Evolutionary conservation across 2,113 vertebrate species (phyloP).

Genomic region (Tiliqua scincoides): DNA sequence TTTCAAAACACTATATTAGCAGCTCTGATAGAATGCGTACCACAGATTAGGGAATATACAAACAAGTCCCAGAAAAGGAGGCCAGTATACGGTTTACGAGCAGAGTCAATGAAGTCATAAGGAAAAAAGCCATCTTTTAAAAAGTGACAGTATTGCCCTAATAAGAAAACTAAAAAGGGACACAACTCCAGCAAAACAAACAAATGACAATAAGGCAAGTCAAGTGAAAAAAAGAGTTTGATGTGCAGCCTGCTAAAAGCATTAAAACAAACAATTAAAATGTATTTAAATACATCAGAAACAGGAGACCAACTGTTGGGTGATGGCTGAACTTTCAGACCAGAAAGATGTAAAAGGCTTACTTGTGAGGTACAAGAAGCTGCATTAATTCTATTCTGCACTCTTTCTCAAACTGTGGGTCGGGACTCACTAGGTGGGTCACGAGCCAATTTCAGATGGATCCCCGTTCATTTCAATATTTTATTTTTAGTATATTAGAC

Average conservation of each 20-base stretch:
- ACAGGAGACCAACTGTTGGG: not conserved
- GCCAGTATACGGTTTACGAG: not conserved
- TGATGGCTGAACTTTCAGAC: not conserved
- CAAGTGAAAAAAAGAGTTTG: not conserved
- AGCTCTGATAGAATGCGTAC: not conserved
- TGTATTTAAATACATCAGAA: not conserved
- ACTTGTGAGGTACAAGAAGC: not conserved
- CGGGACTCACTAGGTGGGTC: too few species aligned
- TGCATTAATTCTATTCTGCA: not conserved
- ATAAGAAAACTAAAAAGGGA: not conserved
- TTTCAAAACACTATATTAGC: not conserved
- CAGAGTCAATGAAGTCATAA: not conserved
- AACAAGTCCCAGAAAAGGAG: not conserved
- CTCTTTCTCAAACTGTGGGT: too few species aligned
- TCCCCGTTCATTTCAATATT: too few species aligned
- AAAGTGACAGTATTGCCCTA: not conserved
- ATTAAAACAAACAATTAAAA: not conserved
- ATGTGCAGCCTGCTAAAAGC: not conserved
- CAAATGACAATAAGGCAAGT: not conserved
- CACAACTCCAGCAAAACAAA: not conserved
- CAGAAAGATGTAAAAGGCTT: not conserved
- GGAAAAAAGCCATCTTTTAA: not conserved
- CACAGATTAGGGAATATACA: not conserved
- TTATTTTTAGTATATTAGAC: too few species aligned
- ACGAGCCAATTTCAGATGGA: too few species aligned